phyloP scores from a whole-genome alignment of 2,113 vertebrate species.

The Otus sunia region DNA sequence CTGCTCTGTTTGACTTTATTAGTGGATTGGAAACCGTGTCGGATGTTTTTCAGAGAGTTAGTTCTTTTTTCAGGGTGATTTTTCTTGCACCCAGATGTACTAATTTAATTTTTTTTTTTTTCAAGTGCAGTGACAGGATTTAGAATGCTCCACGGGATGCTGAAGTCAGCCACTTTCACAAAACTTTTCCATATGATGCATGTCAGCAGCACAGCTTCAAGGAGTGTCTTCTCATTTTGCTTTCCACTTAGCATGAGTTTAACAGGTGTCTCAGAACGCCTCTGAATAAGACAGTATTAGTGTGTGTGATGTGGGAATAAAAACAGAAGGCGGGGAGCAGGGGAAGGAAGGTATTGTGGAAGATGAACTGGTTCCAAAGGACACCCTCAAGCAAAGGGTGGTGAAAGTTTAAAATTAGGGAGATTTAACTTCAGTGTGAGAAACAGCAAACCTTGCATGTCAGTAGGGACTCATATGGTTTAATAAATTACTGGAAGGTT shows the following conservation, averaged over 20 bases:
- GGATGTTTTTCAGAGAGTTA: not conserved
- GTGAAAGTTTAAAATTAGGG: not conserved
- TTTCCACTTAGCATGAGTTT: not conserved
- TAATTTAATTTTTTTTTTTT: not conserved
- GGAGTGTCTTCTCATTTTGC: not conserved
- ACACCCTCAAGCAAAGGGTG: not conserved
- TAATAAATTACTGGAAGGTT: conserved; percentile 28
- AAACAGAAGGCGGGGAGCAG: not conserved
- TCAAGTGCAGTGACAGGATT: not conserved
- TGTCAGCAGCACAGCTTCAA: not conserved
- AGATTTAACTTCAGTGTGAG: conserved; percentile 5
- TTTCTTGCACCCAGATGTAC: not conserved
- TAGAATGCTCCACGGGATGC: not conserved
- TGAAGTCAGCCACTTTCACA: not conserved
- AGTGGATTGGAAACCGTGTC: not conserved
- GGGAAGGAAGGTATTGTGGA: not conserved
- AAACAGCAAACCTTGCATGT: conserved; percentile 14
- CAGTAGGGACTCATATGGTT: not conserved
- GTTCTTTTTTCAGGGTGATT: not conserved
- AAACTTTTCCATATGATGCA: conserved; percentile 17
- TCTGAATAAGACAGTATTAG: not conserved
- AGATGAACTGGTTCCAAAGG: conserved; percentile 17
- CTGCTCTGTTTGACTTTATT: not conserved
- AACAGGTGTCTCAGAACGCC: not conserved
- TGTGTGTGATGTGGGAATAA: not conserved